These are phyloP conservation scores for Catamblyrhynchus diadema DNA, from an alignment of 2,797 vertebrate genomes.

Conservation along the genomic window DNA sequence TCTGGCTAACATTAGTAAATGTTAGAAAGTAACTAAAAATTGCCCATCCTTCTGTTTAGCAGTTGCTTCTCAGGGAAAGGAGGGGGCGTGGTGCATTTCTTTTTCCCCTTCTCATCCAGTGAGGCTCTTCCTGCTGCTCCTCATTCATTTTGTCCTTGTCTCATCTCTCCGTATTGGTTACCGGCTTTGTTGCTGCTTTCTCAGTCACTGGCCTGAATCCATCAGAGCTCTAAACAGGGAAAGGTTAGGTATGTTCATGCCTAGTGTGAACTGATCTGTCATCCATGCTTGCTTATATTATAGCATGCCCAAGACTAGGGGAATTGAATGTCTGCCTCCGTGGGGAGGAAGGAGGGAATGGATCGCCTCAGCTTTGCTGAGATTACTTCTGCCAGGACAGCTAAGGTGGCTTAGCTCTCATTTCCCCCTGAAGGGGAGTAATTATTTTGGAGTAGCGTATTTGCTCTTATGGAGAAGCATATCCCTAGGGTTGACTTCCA, in stretches of 20 bases:
- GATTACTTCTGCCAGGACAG: not conserved
- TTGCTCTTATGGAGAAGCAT: not conserved
- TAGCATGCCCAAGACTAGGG: not conserved
- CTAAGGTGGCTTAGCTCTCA: not conserved
- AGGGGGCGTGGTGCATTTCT: conserved; percentile 42
- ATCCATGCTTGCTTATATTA: conserved; percentile 16
- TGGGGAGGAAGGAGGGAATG: not conserved
- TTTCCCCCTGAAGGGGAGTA: not conserved
- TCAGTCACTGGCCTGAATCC: conserved; percentile 42
- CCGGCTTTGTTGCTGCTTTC: conserved; percentile 34
- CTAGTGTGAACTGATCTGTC: conserved; percentile 30
- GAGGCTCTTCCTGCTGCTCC: not conserved
- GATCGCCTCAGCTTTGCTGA: not conserved
- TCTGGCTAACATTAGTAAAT: not conserved
- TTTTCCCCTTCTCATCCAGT: not conserved
- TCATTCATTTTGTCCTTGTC: conserved; percentile 51
- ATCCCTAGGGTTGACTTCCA: not conserved
- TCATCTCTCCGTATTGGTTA: not conserved
- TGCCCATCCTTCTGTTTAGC: conserved; percentile 19
- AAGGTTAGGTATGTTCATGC: conserved; percentile 24
- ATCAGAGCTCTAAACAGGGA: conserved; percentile 40
- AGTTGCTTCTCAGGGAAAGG: conserved; percentile 5
- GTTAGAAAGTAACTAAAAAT: conserved; percentile 48
- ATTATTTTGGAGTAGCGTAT: conserved; percentile 3
- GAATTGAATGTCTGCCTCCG: not conserved